Evolutionary conservation across 2,888 invertebrate species (phyloP), one percentile per base, ranked within the genome.

Genomic region (Unio pictorum): DNA sequence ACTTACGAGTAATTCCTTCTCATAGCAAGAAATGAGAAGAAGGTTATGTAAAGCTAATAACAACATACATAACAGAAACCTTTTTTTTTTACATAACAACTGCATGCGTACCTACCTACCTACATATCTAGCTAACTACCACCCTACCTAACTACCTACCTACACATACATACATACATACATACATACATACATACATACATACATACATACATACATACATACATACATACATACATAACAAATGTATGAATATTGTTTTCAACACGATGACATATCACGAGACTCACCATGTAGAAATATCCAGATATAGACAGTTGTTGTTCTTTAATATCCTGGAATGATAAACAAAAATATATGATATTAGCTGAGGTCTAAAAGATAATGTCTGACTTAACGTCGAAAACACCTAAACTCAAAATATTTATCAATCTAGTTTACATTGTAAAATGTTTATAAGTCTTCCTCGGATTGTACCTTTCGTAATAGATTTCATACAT

Each of bases 291-390:
- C 68, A 73, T 65, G 17, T 68, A n/a, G 34, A 77, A 66, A 63
- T 74, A 77, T 61, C 72, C 77, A 5, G 77, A 71, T 59, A 74
- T 30, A 3, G 77, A 74, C 23, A 77, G 62, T 18, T 64, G 55
- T 58, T 77, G 77, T 45, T 69, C 69, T 68, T 70, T 73, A 28
- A 77, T 73, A 55, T 77, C 71, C 77, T 77, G 68, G 45, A 72
- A 68, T n/a, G n/a, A 59, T 20, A 71, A 59, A 66, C 3, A 17
- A n/a, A 26, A 61, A 3, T 55, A 28, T 26, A 45, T 34, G 28
- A 20, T 30, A 30, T 30, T 30, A 30, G 30, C 30, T 30, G 30
- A 30, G 3, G 30, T 30, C 5, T 30, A 30, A 30, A 30, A 3
- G 5, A 30, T 30, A 30, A 30, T 30, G 30, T 5, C 30, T 30